phyloP scores from a whole-genome alignment of 2,113 vertebrate genomes.

The Neolamprologus kungweensis region DNA sequence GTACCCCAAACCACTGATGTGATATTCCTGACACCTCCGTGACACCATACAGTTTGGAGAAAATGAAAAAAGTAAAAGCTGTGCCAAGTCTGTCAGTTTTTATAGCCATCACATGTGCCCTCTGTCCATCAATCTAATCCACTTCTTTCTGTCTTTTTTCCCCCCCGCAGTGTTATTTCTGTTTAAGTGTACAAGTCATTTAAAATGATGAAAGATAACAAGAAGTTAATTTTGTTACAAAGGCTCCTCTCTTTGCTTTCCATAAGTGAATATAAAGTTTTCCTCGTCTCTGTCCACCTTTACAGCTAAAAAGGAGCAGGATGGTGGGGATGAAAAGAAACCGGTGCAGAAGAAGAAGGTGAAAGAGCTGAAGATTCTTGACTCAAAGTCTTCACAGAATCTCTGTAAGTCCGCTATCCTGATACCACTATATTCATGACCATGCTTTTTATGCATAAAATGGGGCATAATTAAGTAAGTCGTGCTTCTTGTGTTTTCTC shows the following conservation, averaged over 20 bases:
- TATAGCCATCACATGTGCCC: neutral
- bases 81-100: conserved; percentile 10
- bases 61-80: conserved; percentile 2
- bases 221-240: neutral
- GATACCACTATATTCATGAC: neutral
- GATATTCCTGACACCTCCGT: conserved; percentile 27
- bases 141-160: neutral
- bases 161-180: neutral
- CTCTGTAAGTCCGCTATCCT: conserved; percentile 72
- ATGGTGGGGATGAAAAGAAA: conserved; percentile 77
- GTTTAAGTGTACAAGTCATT: neutral
- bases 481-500: neutral
- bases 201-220: neutral
- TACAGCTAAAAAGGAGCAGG: conserved; percentile 78
- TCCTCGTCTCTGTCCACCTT: neutral
- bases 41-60: conserved; percentile 17
- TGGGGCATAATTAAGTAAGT: neutral
- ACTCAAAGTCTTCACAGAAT: conserved; percentile 78
- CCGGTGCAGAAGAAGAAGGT: conserved; percentile 79
- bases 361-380: conserved; percentile 82
- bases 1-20: neutral
- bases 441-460: neutral
- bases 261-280: neutral
- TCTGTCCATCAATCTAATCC: neutral
- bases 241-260: neutral